Base-by-base conservation (phyloP, 2,888 invertebrate species). In the Drosophila crucigera region DNA sequence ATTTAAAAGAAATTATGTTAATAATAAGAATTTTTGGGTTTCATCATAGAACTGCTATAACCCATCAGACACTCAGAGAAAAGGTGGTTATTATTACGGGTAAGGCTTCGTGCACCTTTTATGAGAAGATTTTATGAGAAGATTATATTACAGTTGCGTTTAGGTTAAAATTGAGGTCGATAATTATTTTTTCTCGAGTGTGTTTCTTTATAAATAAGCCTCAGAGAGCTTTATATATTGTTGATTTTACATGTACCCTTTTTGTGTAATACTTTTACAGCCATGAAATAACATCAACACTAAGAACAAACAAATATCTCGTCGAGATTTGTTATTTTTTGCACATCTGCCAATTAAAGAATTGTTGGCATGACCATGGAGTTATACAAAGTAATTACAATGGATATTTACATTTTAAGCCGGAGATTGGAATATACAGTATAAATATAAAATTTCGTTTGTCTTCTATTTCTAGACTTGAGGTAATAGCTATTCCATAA, bases 1-100 rank as follows among this genome's bases (percentile, higher is more conserved):
- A 78, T 58, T 68, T 31, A 39, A 73, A 73, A 58, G 43, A 43
- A 74, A 68, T 78, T 62, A 68, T 80, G 68, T 49, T 74, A 69
- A 75, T 25, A 31, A 35, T n/a, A 14, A 49, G 31, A 52, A 61
- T 28, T 33, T 30, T 54, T 16, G 28, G 25, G 7, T 28, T 30
- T 59, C 14, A 43, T 66, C 50, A n/a, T 9, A 31, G 43, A n/a
- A 25, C 28, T 10, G 6, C 6, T 2, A 19, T 43, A 50, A 16
- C 37, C 43, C 47, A 39, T 3, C 25, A n/a, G 4, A 25, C 19
- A 28, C 19, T n/a, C 10, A 16, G 2, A 35, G 30, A 37, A 16
- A 47, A 25, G 6, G 14, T 19, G 25, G 16, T 10, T 16, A 5
- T 10, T 16, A 25, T 47, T 47, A 0, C 1, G 47, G 16, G 25